Conservation (phyloP, 2,888 invertebrate genomes). For the Diplolepis rosae region DNA sequence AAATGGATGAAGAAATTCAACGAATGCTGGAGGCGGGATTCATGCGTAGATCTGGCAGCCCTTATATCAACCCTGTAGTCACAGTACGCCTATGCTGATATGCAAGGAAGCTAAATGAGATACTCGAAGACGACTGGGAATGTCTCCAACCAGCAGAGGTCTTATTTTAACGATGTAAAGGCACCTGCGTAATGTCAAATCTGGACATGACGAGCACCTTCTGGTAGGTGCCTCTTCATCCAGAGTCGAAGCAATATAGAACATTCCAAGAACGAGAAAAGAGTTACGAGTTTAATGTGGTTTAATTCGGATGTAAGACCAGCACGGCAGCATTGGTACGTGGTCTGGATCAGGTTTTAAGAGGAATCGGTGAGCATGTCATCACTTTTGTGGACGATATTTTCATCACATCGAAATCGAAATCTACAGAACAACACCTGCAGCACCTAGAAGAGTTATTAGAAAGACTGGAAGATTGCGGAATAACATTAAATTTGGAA, state of each 20-base stretch:
- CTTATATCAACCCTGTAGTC: slow-evolving; percentile 20
- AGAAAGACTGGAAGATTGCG: background rate
- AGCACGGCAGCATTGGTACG: too few relatives aligned
- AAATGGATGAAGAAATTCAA: slow-evolving; percentile 15
- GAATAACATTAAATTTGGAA: slow-evolving; percentile 64
- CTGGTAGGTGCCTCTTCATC: too few relatives aligned
- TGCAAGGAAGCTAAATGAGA: slow-evolving; percentile 31
- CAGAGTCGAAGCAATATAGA: background rate
- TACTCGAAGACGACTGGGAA: slow-evolving; percentile 32
- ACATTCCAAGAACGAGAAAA: background rate
- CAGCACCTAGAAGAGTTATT: background rate
- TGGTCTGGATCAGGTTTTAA: too few relatives aligned
- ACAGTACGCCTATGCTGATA: slow-evolving; percentile 21
- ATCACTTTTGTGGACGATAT: slow-evolving; percentile 28
- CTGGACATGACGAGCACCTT: too few relatives aligned
- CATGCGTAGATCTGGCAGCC: too few relatives aligned
- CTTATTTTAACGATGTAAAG: slow-evolving; percentile 1
- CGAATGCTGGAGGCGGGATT: slow-evolving; percentile 7
- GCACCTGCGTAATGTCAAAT: background rate
- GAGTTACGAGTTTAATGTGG: too few relatives aligned
- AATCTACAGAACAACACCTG: background rate
- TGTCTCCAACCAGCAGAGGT: slow-evolving; percentile 32
- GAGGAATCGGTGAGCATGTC: background rate
- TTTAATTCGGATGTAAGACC: slow-evolving; percentile 9
- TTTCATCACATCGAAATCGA: background rate